A percentile compares a stretch with the other conserved stretches of the same genome.
Evolutionary conservation across 2,797 vertebrate species (phyloP).

Genomic region (Acipenser oxyrinchus): DNA sequence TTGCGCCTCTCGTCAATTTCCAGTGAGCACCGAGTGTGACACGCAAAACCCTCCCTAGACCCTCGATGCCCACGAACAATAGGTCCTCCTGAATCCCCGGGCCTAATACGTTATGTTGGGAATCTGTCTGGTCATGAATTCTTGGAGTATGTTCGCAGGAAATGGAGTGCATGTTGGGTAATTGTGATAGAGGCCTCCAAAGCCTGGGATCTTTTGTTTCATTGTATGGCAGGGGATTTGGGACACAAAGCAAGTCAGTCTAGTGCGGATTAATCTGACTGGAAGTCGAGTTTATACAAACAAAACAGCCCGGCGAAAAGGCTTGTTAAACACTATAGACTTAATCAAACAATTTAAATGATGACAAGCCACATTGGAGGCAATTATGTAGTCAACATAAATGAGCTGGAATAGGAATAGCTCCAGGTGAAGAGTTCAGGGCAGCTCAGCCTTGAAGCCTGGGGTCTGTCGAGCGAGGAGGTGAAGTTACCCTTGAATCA

Average conservation of each 20-base stretch:
- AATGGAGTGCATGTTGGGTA: constrained; percentile 65
- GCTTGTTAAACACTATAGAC: constrained; percentile 47
- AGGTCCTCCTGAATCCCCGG: constrained; percentile 64
- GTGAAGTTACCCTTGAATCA: too few relatives aligned
- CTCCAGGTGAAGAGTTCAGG: too few relatives aligned
- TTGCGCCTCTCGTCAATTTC: constrained; percentile 60
- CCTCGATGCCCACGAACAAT: constrained; percentile 74
- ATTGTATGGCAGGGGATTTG: constrained; percentile 79
- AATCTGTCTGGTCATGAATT: constrained; percentile 89
- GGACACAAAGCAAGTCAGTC: constrained; percentile 73
- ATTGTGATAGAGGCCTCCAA: constrained; percentile 58
- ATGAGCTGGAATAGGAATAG: too few relatives aligned
- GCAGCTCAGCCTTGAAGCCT: too few relatives aligned
- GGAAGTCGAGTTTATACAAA: constrained; percentile 60
- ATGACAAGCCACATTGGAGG: constrained; percentile 46
- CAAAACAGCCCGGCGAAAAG: constrained; percentile 52
- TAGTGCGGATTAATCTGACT: constrained; percentile 81
- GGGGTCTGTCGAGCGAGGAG: too few relatives aligned
- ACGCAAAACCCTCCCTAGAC: constrained; percentile 81
- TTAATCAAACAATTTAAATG: constrained; percentile 56
- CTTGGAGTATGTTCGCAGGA: constrained; percentile 76
- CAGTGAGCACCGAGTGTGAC: constrained; percentile 80
- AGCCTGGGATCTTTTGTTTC: constrained; percentile 71
- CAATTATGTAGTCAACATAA: constrained; percentile 22
- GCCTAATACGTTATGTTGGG: constrained; percentile 65